These are phyloP conservation scores for Camelus dromedarius DNA, from an alignment of 2,113 vertebrate genomes.

Conservation along the genomic window DNA sequence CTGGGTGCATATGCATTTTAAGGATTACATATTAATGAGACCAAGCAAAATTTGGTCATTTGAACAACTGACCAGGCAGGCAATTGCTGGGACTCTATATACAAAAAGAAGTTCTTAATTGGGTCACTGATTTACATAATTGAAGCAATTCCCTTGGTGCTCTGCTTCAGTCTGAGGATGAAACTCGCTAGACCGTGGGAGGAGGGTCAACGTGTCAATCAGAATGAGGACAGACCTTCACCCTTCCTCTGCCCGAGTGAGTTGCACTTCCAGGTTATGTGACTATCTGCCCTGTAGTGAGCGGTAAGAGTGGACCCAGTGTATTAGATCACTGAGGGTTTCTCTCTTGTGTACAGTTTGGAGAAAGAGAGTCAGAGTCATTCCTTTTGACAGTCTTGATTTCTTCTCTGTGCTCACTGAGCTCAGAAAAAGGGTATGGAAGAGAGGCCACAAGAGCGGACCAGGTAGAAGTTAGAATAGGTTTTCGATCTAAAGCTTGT, in stretches of 20 bases:
- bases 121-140: conserved; percentile 52
- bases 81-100: neutral
- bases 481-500: neutral
- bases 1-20: conserved; percentile 53
- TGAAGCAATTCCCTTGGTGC: neutral
- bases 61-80: conserved; percentile 53
- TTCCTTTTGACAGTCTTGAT: neutral
- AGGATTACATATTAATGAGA: conserved; percentile 55
- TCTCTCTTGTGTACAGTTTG: neutral
- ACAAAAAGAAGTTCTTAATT: conserved; percentile 59
- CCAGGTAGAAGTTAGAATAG: neutral
- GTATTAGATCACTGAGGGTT: neutral
- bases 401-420: neutral
- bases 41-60: conserved; percentile 52
- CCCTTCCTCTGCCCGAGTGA: neutral
- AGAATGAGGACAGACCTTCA: neutral
- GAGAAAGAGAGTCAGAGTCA: neutral
- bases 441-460: neutral
- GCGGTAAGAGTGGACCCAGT: neutral
- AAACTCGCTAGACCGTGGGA: neutral
- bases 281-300: neutral
- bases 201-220: neutral
- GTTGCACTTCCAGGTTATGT: neutral
- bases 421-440: neutral
- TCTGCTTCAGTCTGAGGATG: conserved; percentile 20